These are phyloP conservation scores for Elegia similella DNA, from an alignment of 2,888 invertebrate species.

Conservation along the genomic window DNA sequence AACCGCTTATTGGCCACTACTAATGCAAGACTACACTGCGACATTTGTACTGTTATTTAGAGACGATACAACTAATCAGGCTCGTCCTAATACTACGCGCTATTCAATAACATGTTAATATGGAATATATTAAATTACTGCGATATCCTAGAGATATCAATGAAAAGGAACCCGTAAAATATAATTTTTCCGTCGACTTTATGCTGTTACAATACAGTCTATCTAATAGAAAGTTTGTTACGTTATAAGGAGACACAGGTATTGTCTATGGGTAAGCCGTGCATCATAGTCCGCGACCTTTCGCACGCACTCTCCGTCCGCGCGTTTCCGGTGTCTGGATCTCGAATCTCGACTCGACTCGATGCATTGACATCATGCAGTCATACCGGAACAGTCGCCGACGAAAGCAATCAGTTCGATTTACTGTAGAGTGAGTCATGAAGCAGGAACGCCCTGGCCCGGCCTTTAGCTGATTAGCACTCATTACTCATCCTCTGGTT, in stretches of 20 bases:
- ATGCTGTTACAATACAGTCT: no score
- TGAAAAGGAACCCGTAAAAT: no score
- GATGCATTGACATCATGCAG: constrained; percentile 28
- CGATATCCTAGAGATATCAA: no score
- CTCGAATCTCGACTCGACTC: constrained; percentile 18
- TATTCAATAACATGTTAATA: no score
- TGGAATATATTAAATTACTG: no score
- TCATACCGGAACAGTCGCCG: constrained; percentile 53
- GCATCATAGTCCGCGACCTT: constrained; percentile 10
- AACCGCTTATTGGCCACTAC: neutral
- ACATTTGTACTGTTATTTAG: no score
- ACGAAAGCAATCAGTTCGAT: constrained; percentile 44
- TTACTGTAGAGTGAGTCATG: constrained; percentile 54
- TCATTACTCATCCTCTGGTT: no score
- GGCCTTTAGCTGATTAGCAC: constrained; percentile 67
- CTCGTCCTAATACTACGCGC: no score
- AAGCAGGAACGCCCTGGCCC: constrained; percentile 61
- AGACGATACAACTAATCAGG: no score
- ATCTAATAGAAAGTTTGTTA: constrained; percentile 6
- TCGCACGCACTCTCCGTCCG: constrained; percentile 14
- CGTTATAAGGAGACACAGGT: neutral
- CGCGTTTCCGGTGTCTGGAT: constrained; percentile 36
- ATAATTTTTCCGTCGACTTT: no score
- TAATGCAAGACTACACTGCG: no score
- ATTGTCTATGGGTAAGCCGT: neutral